Conservation (phyloP, 2,113 vertebrate genomes). For the Larimichthys polyactis region DNA sequence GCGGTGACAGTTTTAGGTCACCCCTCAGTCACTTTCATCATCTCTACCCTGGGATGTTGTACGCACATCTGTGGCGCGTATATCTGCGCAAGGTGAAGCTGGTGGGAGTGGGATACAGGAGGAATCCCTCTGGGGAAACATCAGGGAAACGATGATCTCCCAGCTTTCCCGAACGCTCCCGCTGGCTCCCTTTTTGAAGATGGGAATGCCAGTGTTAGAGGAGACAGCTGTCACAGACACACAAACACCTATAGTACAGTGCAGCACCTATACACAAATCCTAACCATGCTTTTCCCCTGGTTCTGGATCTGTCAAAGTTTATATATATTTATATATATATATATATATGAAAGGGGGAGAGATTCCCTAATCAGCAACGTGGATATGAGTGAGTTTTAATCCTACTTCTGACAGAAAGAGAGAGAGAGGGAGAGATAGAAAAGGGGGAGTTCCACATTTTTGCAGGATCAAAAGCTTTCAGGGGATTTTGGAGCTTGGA, state of each 20-base stretch:
- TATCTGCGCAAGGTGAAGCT: slow-evolving; percentile 50
- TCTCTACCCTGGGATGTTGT: slow-evolving; percentile 36
- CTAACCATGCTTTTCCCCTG: neutral
- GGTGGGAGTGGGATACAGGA: slow-evolving; percentile 53
- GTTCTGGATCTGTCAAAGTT: slow-evolving; percentile 19
- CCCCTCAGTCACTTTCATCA: slow-evolving; percentile 77
- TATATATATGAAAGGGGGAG: slow-evolving; percentile 14
- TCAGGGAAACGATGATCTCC: slow-evolving; percentile 58
- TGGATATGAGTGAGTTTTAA: slow-evolving; percentile 53
- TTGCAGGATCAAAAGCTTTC: slow-evolving; percentile 77
- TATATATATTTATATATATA: neutral
- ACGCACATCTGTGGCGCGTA: slow-evolving; percentile 29
- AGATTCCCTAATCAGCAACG: slow-evolving; percentile 28
- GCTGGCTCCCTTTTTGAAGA: slow-evolving; percentile 66
- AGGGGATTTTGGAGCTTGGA: slow-evolving; percentile 77
- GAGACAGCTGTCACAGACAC: slow-evolving; percentile 66
- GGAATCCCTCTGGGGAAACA: slow-evolving; percentile 57
- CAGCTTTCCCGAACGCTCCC: slow-evolving; percentile 36
- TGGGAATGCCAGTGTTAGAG: slow-evolving; percentile 32
- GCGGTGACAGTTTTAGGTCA: slow-evolving; percentile 82
- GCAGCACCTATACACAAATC: slow-evolving; percentile 26
- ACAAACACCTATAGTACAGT: slow-evolving; percentile 36
- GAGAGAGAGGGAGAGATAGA: neutral
- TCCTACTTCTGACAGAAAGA: slow-evolving; percentile 45
- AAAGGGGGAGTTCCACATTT: slow-evolving; percentile 68